Conservation (phyloP, 2,888 invertebrate species). For the Chloroclystis v-ata region DNA sequence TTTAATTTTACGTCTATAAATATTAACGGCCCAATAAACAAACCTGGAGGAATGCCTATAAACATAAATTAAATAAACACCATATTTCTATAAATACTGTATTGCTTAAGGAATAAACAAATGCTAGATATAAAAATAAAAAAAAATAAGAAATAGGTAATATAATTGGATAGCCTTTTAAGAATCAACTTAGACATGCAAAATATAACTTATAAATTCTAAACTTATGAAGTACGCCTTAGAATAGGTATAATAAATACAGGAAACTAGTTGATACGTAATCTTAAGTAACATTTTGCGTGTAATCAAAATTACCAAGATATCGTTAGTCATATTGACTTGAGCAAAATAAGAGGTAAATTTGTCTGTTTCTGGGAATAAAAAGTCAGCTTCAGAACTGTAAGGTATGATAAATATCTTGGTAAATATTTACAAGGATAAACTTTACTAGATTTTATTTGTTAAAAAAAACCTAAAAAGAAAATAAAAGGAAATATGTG, state of each 20-base stretch:
- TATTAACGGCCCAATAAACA: background rate
- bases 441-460: no score
- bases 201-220: constrained; percentile 4
- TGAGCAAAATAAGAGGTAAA: constrained; percentile 25
- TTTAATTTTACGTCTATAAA: no score
- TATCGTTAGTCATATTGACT: constrained; percentile 36
- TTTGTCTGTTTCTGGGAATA: constrained; percentile 16
- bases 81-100: constrained; percentile 22
- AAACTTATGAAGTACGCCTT: constrained; percentile 11
- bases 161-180: background rate
- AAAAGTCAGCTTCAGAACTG: background rate
- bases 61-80: background rate
- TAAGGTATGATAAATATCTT: no score
- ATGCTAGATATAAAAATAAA: background rate
- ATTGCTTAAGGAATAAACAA: constrained; percentile 24
- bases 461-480: no score
- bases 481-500: no score
- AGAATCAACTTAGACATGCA: constrained; percentile 11
- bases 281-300: constrained; percentile 75
- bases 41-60: background rate
- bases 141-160: background rate
- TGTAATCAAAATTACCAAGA: constrained; percentile 73
- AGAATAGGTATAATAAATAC: constrained; percentile 15
- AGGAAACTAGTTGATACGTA: constrained; percentile 34
- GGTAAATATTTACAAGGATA: no score